Evolutionary conservation across 2,797 vertebrate species (phyloP).

Genomic region (Girardinus metallicus): DNA sequence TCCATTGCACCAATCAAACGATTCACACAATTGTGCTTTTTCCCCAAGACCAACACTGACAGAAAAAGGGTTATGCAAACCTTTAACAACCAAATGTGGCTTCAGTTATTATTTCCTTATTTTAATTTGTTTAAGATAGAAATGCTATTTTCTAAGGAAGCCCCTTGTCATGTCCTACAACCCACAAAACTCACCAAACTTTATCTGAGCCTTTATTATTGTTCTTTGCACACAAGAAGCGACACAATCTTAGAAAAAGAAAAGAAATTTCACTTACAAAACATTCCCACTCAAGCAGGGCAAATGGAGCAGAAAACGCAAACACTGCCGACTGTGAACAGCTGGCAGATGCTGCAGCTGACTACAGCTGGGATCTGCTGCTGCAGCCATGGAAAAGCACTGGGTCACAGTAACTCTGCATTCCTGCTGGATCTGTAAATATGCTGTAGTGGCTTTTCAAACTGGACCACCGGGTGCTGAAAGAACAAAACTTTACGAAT

Average conservation of each 20-base stretch:
- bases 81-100: neutral
- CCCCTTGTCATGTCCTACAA: neutral
- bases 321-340: neutral
- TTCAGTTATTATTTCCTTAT: neutral
- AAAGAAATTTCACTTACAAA: neutral
- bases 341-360: neutral
- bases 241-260: neutral
- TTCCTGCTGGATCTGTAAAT: neutral
- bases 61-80: neutral
- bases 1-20: neutral
- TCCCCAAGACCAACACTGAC: neutral
- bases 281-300: neutral
- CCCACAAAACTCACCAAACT: neutral
- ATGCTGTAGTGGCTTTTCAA: neutral
- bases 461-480: neutral
- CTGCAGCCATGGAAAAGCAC: conserved; percentile 2
- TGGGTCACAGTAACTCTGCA: neutral
- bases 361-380: neutral
- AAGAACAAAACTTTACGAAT: neutral
- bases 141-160: neutral
- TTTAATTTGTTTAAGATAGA: neutral
- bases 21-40: neutral
- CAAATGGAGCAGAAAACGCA: neutral
- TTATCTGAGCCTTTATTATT: neutral
- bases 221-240: neutral